A percentile compares a stretch with the other conserved stretches of the same genome.
These are phyloP conservation scores for Triplophysa yarkandensis DNA, from an alignment of 2,797 vertebrate genomes.

Conservation along the genomic window DNA sequence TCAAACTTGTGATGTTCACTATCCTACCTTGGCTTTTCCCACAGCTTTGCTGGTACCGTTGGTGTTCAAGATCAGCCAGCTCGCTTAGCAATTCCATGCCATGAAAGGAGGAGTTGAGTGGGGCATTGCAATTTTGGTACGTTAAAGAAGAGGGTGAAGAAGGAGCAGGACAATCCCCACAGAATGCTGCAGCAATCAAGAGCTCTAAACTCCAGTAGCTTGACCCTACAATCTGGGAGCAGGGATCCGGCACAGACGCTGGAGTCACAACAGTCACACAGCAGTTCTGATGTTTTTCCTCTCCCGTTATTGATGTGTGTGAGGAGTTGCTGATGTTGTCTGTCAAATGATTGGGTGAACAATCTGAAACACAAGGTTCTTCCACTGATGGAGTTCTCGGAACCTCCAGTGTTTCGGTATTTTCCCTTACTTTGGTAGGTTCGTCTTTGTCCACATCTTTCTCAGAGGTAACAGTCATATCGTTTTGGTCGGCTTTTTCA, in stretches of 20 bases:
- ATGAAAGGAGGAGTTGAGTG: constrained; percentile 72
- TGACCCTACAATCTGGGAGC: constrained; percentile 63
- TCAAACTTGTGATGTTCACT: neutral
- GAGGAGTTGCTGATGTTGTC: constrained; percentile 50
- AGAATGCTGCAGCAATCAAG: constrained; percentile 87
- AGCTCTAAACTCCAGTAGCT: constrained; percentile 86
- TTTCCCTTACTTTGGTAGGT: constrained; percentile 49
- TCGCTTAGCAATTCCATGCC: constrained; percentile 95
- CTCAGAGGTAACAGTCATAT: constrained; percentile 69
- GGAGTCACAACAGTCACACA: constrained; percentile 60
- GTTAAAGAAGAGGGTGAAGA: constrained; percentile 67
- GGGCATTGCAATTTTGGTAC: constrained; percentile 54
- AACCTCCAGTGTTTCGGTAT: constrained; percentile 58
- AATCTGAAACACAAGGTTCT: constrained; percentile 52
- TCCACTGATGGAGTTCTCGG: constrained; percentile 62
- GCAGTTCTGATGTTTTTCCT: constrained; percentile 48
- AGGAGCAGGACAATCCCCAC: constrained; percentile 75
- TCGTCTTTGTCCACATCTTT: constrained; percentile 63
- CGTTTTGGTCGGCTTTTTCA: constrained; percentile 64
- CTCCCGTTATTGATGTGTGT: constrained; percentile 42
- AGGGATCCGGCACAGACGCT: constrained; percentile 52
- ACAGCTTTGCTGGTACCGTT: constrained; percentile 70
- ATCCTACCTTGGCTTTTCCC: constrained; percentile 76
- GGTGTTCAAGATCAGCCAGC: constrained; percentile 88
- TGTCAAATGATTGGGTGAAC: constrained; percentile 58